phyloP scores from a whole-genome alignment of 2,113 vertebrate species.

The Mesembrinibis cayennensis region DNA sequence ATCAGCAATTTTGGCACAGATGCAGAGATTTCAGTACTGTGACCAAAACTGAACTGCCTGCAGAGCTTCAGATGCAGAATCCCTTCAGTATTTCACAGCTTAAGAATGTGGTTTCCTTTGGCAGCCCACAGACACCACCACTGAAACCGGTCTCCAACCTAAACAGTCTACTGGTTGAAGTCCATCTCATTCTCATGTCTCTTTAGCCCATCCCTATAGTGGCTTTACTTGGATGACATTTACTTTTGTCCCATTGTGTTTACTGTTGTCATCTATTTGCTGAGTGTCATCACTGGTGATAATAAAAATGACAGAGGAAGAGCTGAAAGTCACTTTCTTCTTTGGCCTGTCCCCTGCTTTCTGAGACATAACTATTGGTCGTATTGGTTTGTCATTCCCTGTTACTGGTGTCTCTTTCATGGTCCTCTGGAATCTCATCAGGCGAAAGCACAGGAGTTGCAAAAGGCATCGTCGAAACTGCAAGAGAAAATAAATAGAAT shows the following conservation, averaged over 20 bases:
- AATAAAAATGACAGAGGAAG: conserved; percentile 91
- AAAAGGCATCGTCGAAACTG: conserved; percentile 87
- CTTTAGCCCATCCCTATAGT: conserved; percentile 57
- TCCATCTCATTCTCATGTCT: background rate
- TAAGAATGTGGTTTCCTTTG: background rate
- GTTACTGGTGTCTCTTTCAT: conserved; percentile 75
- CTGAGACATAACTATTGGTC: conserved; percentile 82
- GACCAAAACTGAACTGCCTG: background rate
- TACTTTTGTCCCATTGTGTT: conserved; percentile 56
- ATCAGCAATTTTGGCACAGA: background rate
- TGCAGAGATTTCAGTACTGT: background rate
- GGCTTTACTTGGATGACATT: conserved; percentile 88
- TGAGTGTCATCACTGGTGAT: conserved; percentile 84
- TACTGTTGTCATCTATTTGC: conserved; percentile 72
- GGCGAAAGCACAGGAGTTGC: conserved; percentile 83
- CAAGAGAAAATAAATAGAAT: background rate
- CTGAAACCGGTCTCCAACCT: background rate
- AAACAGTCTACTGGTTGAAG: background rate
- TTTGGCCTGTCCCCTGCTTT: conserved; percentile 79
- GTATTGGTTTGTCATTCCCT: conserved; percentile 73
- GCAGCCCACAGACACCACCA: background rate
- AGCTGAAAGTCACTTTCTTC: conserved; percentile 92
- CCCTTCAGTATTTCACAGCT: background rate
- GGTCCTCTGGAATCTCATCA: conserved; percentile 76
- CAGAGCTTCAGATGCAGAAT: background rate